These are phyloP conservation scores for Trichomalopsis sarcophagae DNA, from an alignment of 1,140 invertebrate genomes.

Conservation along the genomic window DNA sequence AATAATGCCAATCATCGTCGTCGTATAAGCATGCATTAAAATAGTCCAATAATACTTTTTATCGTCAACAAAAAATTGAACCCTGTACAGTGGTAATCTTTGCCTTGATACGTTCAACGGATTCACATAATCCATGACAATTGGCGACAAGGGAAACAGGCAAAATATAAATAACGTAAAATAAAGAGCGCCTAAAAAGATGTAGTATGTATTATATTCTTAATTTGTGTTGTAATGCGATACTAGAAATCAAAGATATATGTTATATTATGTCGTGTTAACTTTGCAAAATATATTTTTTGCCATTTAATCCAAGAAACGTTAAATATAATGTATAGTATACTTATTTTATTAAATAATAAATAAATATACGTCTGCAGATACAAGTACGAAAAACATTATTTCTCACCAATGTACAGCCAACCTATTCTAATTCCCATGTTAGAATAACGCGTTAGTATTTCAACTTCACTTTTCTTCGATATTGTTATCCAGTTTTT, in stretches of 20 bases:
- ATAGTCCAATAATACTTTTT: constrained; percentile 49
- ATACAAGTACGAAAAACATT: background rate
- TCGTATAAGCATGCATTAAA: constrained; percentile 37
- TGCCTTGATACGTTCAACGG: constrained; percentile 49
- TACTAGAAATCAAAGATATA: no score
- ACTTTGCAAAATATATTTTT: no score
- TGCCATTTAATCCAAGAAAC: no score
- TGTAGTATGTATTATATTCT: background rate
- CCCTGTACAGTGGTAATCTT: constrained; percentile 35
- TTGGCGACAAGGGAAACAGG: constrained; percentile 26
- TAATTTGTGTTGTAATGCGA: no score
- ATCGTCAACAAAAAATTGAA: constrained; percentile 49
- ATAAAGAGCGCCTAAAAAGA: constrained; percentile 8
- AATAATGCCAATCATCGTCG: constrained; percentile 21
- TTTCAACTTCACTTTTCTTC: constrained; percentile 17
- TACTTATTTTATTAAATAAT: no score
- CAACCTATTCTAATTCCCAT: background rate
- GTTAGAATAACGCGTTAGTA: background rate
- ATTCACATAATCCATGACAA: constrained; percentile 42
- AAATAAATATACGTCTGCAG: no score
- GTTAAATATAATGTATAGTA: no score
- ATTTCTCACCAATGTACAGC: constrained; percentile 18
- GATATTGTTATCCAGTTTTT: constrained; percentile 22
- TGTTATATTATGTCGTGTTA: no score
- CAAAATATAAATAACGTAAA: constrained; percentile 1